Percentiles rank a stretch among this genome's conserved stretches.
Evolutionary conservation across 2,113 vertebrate species (phyloP).

Genomic region (Semicossyphus pulcher): DNA sequence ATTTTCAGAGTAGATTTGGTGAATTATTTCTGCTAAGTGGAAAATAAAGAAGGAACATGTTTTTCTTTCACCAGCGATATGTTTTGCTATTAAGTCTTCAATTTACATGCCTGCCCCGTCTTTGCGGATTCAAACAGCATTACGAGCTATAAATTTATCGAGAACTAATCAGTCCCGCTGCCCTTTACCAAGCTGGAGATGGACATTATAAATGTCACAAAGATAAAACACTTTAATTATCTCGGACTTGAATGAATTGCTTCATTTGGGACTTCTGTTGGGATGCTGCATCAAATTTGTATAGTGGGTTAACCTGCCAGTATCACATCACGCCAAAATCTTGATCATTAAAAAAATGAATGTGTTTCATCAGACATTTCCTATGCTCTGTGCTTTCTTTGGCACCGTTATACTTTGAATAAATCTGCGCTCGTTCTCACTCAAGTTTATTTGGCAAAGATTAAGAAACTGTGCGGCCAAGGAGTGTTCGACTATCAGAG

Average conservation of each 20-base stretch:
- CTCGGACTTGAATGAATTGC: conserved; percentile 41
- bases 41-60: not conserved
- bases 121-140: conserved; percentile 27
- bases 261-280: conserved; percentile 27
- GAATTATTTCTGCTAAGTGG: too few species aligned
- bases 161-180: conserved; percentile 53
- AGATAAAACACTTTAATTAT: conserved; percentile 67
- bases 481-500: not conserved
- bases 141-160: conserved; percentile 37
- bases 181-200: conserved; percentile 56
- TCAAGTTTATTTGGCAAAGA: not conserved
- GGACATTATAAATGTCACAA: conserved; percentile 65
- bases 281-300: conserved; percentile 22
- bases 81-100: conserved; percentile 13
- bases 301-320: conserved; percentile 36
- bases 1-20: too few species aligned
- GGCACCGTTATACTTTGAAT: not conserved
- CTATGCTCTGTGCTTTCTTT: not conserved
- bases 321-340: conserved; percentile 34
- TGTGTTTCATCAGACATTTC: conserved; percentile 19
- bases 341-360: conserved; percentile 46
- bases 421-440: not conserved
- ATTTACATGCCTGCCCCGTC: conserved; percentile 6
- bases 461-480: not conserved
- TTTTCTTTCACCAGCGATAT: not conserved